Base-by-base conservation (phyloP, 2,888 invertebrate genomes). In the Heliconius erato region DNA sequence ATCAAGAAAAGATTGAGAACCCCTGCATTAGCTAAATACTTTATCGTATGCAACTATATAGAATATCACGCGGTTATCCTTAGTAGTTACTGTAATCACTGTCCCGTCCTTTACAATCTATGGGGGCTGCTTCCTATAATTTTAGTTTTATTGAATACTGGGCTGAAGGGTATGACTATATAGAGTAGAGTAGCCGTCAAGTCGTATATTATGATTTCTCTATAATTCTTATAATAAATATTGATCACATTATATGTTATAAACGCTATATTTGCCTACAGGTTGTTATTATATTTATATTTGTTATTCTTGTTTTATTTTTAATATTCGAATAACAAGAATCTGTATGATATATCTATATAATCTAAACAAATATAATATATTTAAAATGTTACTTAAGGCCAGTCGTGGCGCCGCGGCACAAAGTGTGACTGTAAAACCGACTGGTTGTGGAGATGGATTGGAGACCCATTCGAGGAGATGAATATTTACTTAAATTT, bases 101-200 rank as follows among this genome's bases (percentile, higher is more conserved):
- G 87, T 88, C 86, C 82, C 86, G 83, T 84, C 69, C 83, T 81
- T 86, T 87, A 85, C 84, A 81, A 87, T 87, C 84, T 86, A 84
- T 83, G 84, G 82, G 85, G 84, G 79, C 84, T 84, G 85, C 89
- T 91, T 90, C 91, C 90, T 92, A 91, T 92, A 92, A 93, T 93
- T 93, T 92, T 86, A 54, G 90, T 86, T 89, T 85, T 88, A 89
- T 89, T 89, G 88, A 88, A 91, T 91, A 89, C 87, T 40, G 69
- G 85, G 87, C 89, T 88, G 85, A 81, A 83, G 89, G 89, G 89
- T 87, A 87, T 87, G 86, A 80, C 72, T 82, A 79, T 79, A 76
- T 23, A 54, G 19, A 54, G 79, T 80, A 80, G 79, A 81, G 88
- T 89, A 89, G 92, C 92, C 86, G 76, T 85, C 87, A 74, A 86